Percentiles rank a stretch among this genome's conserved stretches.
These are phyloP conservation scores for Melanostoma scalare DNA, from an alignment of 2,888 invertebrate species.

Conservation along the genomic window DNA sequence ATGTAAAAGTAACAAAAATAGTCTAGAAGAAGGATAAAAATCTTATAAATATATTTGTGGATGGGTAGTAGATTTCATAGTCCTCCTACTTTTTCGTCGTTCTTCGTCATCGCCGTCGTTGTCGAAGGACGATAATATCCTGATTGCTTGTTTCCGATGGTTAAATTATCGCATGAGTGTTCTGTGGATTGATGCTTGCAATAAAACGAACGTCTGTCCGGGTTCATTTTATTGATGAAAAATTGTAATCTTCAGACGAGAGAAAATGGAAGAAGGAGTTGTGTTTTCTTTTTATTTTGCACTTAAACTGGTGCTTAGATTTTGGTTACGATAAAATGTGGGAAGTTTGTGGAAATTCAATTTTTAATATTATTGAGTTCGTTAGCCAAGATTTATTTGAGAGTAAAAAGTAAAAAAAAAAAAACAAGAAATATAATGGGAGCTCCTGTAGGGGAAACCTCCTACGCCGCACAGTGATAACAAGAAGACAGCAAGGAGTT, in stretches of 20 bases:
- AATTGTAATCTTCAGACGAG: slow-evolving; percentile 51
- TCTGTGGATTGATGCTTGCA: neutral
- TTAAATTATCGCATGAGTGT: slow-evolving; percentile 60
- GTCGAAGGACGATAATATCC: slow-evolving; percentile 53
- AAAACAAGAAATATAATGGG: no score
- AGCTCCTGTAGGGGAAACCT: no score
- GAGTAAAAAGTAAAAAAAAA: no score
- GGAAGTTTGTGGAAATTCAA: slow-evolving; percentile 25
- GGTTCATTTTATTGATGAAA: slow-evolving; percentile 66
- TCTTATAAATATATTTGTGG: slow-evolving; percentile 48
- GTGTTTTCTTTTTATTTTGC: slow-evolving; percentile 21
- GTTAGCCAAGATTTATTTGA: no score
- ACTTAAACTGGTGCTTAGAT: neutral
- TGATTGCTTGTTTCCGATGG: slow-evolving; percentile 69
- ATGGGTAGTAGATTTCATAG: slow-evolving; percentile 1
- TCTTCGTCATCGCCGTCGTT: neutral
- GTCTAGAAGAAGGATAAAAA: slow-evolving; percentile 41
- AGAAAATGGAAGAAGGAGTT: slow-evolving; percentile 4
- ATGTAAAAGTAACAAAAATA: slow-evolving; percentile 6
- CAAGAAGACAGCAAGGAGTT: no score
- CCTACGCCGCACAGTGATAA: no score
- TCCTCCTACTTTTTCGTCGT: no score
- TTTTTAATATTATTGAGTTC: slow-evolving; percentile 19
- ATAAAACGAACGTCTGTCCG: slow-evolving; percentile 61
- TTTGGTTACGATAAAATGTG: slow-evolving; percentile 22